Percentiles rank a stretch among this genome's conserved stretches.
Evolutionary conservation across 2,113 vertebrate genomes (phyloP).

Genomic region (Cepphus grylle): DNA sequence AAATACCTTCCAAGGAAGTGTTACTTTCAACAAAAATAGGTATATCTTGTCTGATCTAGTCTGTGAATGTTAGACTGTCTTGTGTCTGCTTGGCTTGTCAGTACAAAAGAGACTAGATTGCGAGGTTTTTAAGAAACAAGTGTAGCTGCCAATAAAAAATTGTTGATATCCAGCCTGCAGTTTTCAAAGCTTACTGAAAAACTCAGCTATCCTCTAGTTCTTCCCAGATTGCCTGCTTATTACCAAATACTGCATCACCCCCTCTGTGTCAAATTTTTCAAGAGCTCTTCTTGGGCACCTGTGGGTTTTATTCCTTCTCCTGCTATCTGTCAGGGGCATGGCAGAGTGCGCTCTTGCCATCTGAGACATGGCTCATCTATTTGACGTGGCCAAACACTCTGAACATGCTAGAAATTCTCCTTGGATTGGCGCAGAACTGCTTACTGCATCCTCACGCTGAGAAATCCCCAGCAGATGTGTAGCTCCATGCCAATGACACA

Average conservation of each 20-base stretch:
- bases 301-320: background rate
- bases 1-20: conserved; percentile 92
- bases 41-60: conserved; percentile 42
- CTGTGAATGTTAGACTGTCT: background rate
- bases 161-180: background rate
- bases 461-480: background rate
- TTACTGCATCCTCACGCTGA: background rate
- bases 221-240: background rate
- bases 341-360: background rate
- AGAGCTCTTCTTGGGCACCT: background rate
- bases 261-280: background rate
- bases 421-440: background rate
- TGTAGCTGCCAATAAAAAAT: background rate
- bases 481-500: background rate
- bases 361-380: accelerated
- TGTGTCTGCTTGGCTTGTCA: background rate
- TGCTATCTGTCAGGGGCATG: background rate
- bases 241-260: background rate
- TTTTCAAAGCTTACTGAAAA: background rate
- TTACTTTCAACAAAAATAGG: conserved; percentile 91
- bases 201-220: background rate
- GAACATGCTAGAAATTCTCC: background rate
- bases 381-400: background rate
- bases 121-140: background rate
- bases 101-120: background rate